A percentile compares a stretch with the other conserved stretches of the same genome.
phyloP scores from a whole-genome alignment of 2,888 invertebrate genomes.

The Lasioglossum marginatum region DNA sequence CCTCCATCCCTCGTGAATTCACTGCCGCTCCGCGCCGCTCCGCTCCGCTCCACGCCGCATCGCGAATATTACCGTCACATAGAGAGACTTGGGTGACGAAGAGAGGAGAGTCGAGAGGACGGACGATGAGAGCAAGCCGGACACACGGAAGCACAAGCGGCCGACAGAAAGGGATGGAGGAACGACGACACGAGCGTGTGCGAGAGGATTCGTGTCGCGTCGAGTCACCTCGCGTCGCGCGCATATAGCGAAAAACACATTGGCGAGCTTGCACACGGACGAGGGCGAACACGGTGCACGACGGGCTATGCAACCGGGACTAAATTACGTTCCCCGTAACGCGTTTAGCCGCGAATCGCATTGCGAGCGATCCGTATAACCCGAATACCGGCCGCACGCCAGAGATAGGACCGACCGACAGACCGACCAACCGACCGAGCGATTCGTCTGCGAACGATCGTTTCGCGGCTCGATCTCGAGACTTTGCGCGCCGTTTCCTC shows the following conservation, averaged over 20 bases:
- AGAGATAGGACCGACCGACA: constrained; percentile 67
- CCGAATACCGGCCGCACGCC: constrained; percentile 79
- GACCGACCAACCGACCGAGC: constrained; percentile 57
- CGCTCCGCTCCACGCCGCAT: constrained; percentile 64
- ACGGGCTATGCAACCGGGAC: constrained; percentile 76
- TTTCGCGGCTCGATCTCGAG: constrained; percentile 63
- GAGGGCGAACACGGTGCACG: constrained; percentile 60
- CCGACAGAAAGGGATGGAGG: constrained; percentile 24
- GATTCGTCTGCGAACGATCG: constrained; percentile 64
- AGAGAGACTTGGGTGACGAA: constrained; percentile 31
- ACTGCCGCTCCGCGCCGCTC: constrained; percentile 63
- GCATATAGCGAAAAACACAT: constrained; percentile 59
- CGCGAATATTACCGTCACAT: constrained; percentile 54
- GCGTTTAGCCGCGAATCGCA: constrained; percentile 83
- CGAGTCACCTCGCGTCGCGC: constrained; percentile 39
- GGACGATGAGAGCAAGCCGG: neutral
- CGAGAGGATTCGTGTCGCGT: constrained; percentile 71
- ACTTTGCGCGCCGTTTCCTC: constrained; percentile 55
- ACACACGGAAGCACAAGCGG: constrained; percentile 11
- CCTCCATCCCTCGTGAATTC: constrained; percentile 65
- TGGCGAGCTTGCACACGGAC: constrained; percentile 62
- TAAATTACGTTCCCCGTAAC: constrained; percentile 83
- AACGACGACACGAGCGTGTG: constrained; percentile 28
- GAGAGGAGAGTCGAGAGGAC: constrained; percentile 10
- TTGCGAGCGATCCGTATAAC: constrained; percentile 82